These are phyloP conservation scores for Gastracanthus pulcherrimus DNA, from an alignment of 2,888 invertebrate genomes.

Conservation along the genomic window DNA sequence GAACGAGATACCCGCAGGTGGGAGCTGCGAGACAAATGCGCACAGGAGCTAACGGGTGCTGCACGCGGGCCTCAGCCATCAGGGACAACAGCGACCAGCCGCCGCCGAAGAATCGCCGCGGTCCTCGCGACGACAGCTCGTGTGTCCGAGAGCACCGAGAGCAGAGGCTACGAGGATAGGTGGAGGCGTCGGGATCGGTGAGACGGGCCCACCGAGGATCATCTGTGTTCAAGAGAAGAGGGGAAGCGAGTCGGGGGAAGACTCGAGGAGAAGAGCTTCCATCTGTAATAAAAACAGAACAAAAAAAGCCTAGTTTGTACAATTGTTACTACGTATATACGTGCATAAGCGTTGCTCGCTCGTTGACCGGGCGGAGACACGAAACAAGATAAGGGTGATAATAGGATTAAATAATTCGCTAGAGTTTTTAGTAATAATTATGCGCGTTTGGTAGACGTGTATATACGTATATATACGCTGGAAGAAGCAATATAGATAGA, in stretches of 20 bases:
- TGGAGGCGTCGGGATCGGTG: background rate
- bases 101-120: no score
- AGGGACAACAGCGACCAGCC: background rate
- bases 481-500: constrained; percentile 7
- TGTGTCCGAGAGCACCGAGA: background rate
- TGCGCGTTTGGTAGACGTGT: no score
- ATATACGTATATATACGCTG: background rate
- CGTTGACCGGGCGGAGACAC: background rate
- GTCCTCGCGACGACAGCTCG: no score
- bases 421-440: background rate
- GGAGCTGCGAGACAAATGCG: constrained; percentile 18
- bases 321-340: constrained; percentile 1
- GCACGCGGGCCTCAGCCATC: background rate
- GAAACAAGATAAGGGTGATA: constrained; percentile 20
- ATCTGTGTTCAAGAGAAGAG: constrained; percentile 2
- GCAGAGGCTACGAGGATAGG: background rate
- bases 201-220: background rate
- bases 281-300: background rate
- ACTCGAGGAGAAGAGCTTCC: constrained; percentile 24
- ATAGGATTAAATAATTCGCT: constrained; percentile 33
- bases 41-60: background rate
- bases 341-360: background rate
- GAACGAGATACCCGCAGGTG: background rate
- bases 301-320: constrained; percentile 13
- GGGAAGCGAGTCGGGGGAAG: background rate